Evolutionary conservation across 2,797 vertebrate species (phyloP).

Genomic region (Ambastaia sidthimunki): DNA sequence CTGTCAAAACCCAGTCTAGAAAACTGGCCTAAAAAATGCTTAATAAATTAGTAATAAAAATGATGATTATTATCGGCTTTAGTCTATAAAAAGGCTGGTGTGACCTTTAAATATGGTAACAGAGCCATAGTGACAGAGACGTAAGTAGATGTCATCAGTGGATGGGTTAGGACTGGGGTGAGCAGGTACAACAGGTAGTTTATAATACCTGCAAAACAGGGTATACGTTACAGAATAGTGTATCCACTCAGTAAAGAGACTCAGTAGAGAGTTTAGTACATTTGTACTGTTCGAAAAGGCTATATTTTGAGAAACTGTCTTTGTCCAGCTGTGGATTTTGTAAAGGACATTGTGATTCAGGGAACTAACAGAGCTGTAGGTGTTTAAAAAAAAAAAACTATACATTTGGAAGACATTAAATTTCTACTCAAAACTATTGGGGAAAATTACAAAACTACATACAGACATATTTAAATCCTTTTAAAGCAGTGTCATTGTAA

Average conservation of each 20-base stretch:
- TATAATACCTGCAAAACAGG: constrained; percentile 8
- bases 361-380: constrained; percentile 61
- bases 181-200: not conserved
- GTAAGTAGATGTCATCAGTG: not conserved
- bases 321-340: constrained; percentile 54
- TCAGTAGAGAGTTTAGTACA: not conserved
- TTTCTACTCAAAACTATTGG: constrained; percentile 55
- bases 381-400: constrained; percentile 77
- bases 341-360: constrained; percentile 67
- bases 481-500: constrained; percentile 45
- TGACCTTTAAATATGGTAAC: not conserved
- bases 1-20: constrained; percentile 8
- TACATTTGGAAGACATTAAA: constrained; percentile 69
- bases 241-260: not conserved
- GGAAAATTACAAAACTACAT: not conserved
- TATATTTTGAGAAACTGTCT: constrained; percentile 66
- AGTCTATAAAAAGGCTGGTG: not conserved
- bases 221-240: not conserved
- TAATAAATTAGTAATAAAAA: not conserved
- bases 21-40: not conserved
- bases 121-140: not conserved
- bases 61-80: not conserved
- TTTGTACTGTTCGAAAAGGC: constrained; percentile 61
- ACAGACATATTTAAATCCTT: not conserved
- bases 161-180: not conserved